Percentiles rank a stretch among this genome's conserved stretches.
These are phyloP conservation scores for Ginglymostoma cirratum DNA, from an alignment of 2,113 vertebrate genomes.

Conservation along the genomic window DNA sequence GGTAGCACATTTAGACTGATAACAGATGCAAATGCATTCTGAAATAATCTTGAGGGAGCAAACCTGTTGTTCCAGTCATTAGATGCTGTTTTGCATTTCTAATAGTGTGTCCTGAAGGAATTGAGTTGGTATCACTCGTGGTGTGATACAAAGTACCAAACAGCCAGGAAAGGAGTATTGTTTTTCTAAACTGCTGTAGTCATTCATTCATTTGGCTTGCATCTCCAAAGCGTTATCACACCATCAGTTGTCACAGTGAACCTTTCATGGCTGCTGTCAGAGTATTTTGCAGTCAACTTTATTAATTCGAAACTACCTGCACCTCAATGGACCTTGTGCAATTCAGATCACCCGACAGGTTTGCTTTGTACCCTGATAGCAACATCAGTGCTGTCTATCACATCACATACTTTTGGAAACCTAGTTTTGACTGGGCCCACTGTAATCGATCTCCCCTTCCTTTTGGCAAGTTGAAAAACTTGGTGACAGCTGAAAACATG, in stretches of 20 bases:
- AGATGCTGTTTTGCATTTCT: not conserved
- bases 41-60: not conserved
- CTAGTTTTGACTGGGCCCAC: not conserved
- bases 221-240: not conserved
- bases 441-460: not conserved
- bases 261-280: not conserved
- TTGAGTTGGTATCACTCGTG: not conserved
- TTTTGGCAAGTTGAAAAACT: not conserved
- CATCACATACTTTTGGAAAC: not conserved
- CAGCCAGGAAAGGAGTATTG: not conserved
- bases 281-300: not conserved
- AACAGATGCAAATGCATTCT: not conserved
- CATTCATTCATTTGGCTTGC: not conserved
- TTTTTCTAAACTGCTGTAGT: not conserved
- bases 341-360: not conserved
- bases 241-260: not conserved
- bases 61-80: not conserved
- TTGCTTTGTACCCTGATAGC: not conserved
- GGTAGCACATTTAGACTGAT: not conserved
- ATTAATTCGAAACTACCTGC: not conserved
- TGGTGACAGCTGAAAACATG: not conserved
- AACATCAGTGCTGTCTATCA: not conserved
- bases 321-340: not conserved
- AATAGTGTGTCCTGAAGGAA: not conserved
- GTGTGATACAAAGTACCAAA: not conserved